Evolutionary conservation across 2,113 vertebrate genomes (phyloP), one percentile per base, ranked within the genome.

Genomic region (Corydoras maculifer): DNA sequence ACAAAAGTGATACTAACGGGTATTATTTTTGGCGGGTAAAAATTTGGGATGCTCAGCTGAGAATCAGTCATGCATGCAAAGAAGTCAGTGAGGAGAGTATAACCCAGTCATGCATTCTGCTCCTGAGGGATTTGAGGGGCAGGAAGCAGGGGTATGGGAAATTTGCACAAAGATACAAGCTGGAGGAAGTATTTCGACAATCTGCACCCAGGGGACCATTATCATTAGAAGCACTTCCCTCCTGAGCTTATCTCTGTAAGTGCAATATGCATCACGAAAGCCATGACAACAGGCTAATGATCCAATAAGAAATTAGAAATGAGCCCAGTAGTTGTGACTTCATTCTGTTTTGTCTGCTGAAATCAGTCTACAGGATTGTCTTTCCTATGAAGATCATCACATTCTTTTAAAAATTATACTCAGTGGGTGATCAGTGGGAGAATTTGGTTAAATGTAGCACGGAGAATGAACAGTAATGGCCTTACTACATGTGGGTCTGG

Each of bases 11-110:
- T 53, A 64, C 32, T 7, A 9, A 49, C 9, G 10, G 35, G 12
- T 57, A 55, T 57, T 8, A 9, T 58, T 57, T 60, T 60, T 15
- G 8, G 25, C 25, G 54, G 49, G 58, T 59, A 87, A 79, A 84
- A 81, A 78, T 86, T 83, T 83, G 83, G 85, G 80, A 82, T 85
- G 82, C 82, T 85, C 86, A 85, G 82, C 83, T 79, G 77, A 82
- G 81, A 82, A 85, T 88, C 85, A 84, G 84, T 86, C 83, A 88
- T 88, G 87, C 84, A 82, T 87, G 82, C 77, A 75, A 77, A 85
- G 80, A 79, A 85, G 82, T 84, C 86, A 84, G 84, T 35, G n/a
- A 86, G 86, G 82, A 87, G 85, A 86, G 82, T 84, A 69, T 79
- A 79, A 72, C 25, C 48, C 81, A 83, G 80, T 85, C 86, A 86